Evolutionary conservation across 2,113 vertebrate genomes (phyloP).

Genomic region (Zosterops japonicus): DNA sequence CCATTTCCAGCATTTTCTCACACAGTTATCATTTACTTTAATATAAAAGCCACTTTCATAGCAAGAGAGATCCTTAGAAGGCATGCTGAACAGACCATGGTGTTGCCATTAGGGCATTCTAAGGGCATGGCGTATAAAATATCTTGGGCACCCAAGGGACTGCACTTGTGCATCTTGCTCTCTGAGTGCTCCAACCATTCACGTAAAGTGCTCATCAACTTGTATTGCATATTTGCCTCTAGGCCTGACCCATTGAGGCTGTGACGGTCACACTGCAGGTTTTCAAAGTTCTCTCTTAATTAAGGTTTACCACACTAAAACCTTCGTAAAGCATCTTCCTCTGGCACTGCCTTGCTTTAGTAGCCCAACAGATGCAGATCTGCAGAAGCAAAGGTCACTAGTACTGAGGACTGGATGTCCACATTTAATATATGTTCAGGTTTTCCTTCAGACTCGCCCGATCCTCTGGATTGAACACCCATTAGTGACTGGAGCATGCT

Average conservation of each 20-base stretch:
- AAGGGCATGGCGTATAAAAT: neutral
- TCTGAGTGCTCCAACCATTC: neutral
- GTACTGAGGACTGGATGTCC: neutral
- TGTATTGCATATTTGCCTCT: neutral
- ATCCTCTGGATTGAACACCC: neutral
- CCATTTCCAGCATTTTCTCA: neutral
- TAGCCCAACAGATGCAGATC: neutral
- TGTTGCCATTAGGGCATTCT: neutral
- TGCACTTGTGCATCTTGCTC: neutral
- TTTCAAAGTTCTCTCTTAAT: neutral
- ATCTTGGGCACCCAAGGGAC: neutral
- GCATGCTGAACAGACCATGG: neutral
- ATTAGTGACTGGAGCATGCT: neutral
- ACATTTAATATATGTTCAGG: neutral
- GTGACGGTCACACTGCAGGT: neutral
- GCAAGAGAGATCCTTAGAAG: neutral
- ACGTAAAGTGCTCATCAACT: neutral
- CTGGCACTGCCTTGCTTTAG: neutral
- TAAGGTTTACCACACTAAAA: neutral
- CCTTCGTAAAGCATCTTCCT: neutral
- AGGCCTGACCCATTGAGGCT: neutral
- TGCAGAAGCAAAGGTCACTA: neutral
- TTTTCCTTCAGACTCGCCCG: neutral
- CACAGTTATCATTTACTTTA: neutral
- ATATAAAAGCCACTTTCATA: neutral